Conservation (phyloP, 2,888 invertebrate genomes). For the Habrosyne pyritoides region DNA sequence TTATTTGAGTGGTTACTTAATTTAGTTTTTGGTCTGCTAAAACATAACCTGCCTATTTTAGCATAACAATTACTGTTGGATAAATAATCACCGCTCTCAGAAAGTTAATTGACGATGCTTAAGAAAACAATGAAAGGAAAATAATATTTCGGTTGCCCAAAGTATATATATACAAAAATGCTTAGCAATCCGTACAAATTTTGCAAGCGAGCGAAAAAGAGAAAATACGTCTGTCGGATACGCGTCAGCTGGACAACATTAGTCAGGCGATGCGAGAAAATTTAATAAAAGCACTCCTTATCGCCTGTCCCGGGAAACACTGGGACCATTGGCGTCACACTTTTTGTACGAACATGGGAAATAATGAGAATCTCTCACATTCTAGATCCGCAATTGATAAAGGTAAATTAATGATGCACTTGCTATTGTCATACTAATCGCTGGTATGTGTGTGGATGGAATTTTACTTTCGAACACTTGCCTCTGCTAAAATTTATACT, state of each 20-base stretch:
- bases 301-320: slow-evolving; percentile 45
- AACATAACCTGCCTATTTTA: neutral
- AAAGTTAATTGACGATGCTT: slow-evolving; percentile 3
- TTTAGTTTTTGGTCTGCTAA: too few relatives aligned
- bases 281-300: slow-evolving; percentile 79
- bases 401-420: slow-evolving; percentile 6
- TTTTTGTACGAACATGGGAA: slow-evolving; percentile 22
- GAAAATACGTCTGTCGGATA: slow-evolving; percentile 64
- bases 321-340: slow-evolving; percentile 36
- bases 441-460: neutral
- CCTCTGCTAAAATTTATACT: too few relatives aligned
- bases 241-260: slow-evolving; percentile 79
- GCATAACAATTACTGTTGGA: neutral
- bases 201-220: slow-evolving; percentile 59
- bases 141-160: neutral
- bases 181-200: slow-evolving; percentile 54
- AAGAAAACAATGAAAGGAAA: slow-evolving; percentile 9
- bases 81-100: neutral
- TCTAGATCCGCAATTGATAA: slow-evolving; percentile 1
- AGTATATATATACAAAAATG: slow-evolving; percentile 29
- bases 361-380: slow-evolving; percentile 7
- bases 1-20: too few relatives aligned
- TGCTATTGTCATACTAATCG: neutral
- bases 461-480: neutral
- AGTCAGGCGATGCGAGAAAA: slow-evolving; percentile 79